Evolutionary conservation across 2,888 invertebrate genomes (phyloP).

Genomic region (Cryptocephalus moraei): DNA sequence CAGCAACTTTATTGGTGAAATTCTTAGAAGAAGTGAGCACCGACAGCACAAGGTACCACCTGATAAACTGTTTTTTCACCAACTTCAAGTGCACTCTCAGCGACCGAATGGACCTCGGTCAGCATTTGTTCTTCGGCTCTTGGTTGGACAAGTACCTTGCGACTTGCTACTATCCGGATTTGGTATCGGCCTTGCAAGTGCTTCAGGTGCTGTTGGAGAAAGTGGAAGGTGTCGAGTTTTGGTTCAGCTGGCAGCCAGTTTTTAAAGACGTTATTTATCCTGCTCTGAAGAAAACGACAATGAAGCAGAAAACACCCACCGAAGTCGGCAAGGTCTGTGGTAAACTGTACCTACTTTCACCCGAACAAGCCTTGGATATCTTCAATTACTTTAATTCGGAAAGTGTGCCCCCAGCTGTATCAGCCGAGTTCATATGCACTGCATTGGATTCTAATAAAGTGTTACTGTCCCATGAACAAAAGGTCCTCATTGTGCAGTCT

Average conservation of each 20-base stretch:
- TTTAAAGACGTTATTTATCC: constrained; percentile 26
- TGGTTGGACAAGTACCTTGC: constrained; percentile 31
- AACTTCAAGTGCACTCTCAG: constrained; percentile 24
- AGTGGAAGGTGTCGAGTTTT: constrained; percentile 18
- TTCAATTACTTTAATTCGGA: constrained; percentile 25
- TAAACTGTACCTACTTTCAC: constrained; percentile 20
- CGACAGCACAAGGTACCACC: constrained; percentile 22
- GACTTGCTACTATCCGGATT: constrained; percentile 26
- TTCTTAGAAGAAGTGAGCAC: constrained; percentile 23
- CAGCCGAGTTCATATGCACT: constrained; percentile 21
- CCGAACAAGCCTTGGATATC: constrained; percentile 18
- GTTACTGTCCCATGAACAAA: constrained; percentile 21
- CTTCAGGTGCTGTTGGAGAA: constrained; percentile 23
- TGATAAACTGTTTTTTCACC: constrained; percentile 25
- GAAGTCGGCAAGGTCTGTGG: constrained; percentile 29
- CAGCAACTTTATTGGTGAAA: constrained; percentile 18
- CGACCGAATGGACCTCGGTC: constrained; percentile 25
- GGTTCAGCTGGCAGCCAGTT: constrained; percentile 26
- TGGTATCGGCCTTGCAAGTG: constrained; percentile 23
- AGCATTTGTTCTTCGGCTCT: constrained; percentile 28
- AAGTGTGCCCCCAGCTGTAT: constrained; percentile 21
- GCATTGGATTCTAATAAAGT: constrained; percentile 22
- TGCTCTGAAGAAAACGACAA: constrained; percentile 23
- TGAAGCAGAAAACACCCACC: constrained; percentile 15
- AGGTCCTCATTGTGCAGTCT: constrained; percentile 25